A percentile compares a stretch with the other conserved stretches of the same genome.
Conservation (phyloP, 2,888 invertebrate species). For the Azorinus chamasolen region DNA sequence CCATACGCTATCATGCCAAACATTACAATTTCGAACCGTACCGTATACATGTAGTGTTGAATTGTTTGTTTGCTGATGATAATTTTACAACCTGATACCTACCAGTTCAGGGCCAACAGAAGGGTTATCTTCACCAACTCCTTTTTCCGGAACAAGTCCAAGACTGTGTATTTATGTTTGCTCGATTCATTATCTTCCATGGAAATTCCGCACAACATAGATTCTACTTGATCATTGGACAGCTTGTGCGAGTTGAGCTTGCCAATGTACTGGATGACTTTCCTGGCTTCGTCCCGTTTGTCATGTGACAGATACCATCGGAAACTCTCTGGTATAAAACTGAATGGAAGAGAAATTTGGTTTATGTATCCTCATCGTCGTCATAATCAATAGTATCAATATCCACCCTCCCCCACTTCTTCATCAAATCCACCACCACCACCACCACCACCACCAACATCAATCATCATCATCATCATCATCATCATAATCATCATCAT, state of each 20-base stretch:
- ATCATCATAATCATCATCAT: too few species aligned
- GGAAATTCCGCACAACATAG: background rate
- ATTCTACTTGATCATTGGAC: slow-evolving; percentile 38
- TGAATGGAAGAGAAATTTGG: slow-evolving; percentile 8
- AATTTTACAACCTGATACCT: too few species aligned
- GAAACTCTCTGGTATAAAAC: slow-evolving; percentile 70
- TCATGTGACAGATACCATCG: slow-evolving; percentile 67
- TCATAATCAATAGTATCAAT: too few species aligned
- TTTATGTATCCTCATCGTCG: too few species aligned
- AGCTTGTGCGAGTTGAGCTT: slow-evolving; percentile 49
- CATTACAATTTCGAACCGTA: too few species aligned
- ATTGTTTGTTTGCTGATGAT: too few species aligned
- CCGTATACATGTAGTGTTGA: too few species aligned
- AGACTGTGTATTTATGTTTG: slow-evolving; percentile 53
- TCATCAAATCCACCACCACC: too few species aligned
- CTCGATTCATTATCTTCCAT: slow-evolving; percentile 21
- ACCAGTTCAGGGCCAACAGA: slow-evolving; percentile 59
- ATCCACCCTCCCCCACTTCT: too few species aligned
- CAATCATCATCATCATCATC: too few species aligned
- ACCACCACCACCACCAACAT: too few species aligned
- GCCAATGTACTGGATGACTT: slow-evolving; percentile 51
- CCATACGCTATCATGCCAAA: too few species aligned
- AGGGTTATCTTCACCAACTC: slow-evolving; percentile 43
- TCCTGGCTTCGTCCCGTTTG: slow-evolving; percentile 48
- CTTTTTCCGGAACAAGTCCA: slow-evolving; percentile 47